Percentiles rank a stretch among this genome's conserved stretches.
phyloP scores from a whole-genome alignment of 2,888 invertebrate genomes.

The Troglohyphantes excavatus region DNA sequence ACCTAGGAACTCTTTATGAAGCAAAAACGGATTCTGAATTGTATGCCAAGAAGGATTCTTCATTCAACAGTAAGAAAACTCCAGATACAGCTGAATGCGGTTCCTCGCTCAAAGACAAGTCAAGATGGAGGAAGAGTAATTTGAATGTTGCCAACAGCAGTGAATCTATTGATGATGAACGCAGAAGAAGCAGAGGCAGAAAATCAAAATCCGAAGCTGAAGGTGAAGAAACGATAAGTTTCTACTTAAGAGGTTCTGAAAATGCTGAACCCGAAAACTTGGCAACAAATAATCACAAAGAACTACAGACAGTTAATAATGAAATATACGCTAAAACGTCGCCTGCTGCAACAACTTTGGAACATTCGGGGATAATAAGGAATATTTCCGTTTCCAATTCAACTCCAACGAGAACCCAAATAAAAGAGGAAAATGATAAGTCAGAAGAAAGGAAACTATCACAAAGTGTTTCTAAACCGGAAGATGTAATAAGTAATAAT shows the following conservation, averaged over 20 bases:
- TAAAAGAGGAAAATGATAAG: background rate
- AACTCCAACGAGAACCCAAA: background rate
- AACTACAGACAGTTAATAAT: background rate
- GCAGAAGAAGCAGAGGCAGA: slow-evolving; percentile 83
- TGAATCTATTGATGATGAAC: slow-evolving; percentile 87
- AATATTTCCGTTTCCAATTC: background rate
- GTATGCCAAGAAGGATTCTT: slow-evolving; percentile 63
- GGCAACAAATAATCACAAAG: background rate
- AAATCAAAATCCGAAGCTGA: slow-evolving; percentile 64
- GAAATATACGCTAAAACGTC: slow-evolving; percentile 5
- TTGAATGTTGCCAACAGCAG: slow-evolving; percentile 85
- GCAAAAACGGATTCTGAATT: slow-evolving; percentile 76
- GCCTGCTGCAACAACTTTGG: background rate
- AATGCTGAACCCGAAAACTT: background rate
- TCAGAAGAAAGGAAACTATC: background rate
- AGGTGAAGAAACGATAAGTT: slow-evolving; percentile 59
- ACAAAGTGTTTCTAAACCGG: background rate
- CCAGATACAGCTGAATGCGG: slow-evolving; percentile 66
- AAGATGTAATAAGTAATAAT: background rate
- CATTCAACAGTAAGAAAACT: slow-evolving; percentile 64
- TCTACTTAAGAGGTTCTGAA: slow-evolving; percentile 60
- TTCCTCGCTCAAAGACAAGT: slow-evolving; percentile 87
- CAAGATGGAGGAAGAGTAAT: slow-evolving; percentile 88
- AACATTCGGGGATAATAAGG: background rate
- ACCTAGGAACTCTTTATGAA: slow-evolving; percentile 56